Evolutionary conservation across 2,797 vertebrate species (phyloP), one percentile per base, ranked within the genome.

Genomic region (Poeciliopsis paucimaculata): DNA sequence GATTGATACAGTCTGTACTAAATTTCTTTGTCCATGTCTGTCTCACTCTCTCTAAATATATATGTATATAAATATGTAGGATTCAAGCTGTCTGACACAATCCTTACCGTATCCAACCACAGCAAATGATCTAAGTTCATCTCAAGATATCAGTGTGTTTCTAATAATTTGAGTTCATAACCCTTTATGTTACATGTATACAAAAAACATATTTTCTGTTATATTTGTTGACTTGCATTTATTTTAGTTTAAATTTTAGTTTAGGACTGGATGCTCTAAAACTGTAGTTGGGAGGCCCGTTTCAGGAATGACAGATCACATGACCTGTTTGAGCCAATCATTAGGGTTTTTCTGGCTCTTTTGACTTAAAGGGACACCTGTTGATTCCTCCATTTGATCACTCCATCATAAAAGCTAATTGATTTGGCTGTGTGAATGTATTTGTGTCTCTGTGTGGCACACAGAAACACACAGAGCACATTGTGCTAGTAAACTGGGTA

Each of bases 271-370:
- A 84, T 81, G 39, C 5, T 31, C n/a, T 79, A 12, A 88, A 90
- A 91, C 77, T 90, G 88, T 68, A 77, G 71, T 70, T 81, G 70
- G 0, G 1, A 84, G 82, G 55, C 74, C 82, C 82, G 4, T 71
- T 31, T 68, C n/a, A 57, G 88, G 81, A 81, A 82, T 87, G 80
- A 86, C 72, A 75, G 78, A 45, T 90, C 92, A 94, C 80, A 90
- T 95, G 94, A 92, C 78, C 23, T 0, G 34, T 51, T 10, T 11
- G 2, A 73, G 15, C 91, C 91, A 93, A 92, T 92, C 87, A 70
- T 1, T 0, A 7, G 11, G 39, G 82, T 71, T n/a, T 31, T 72
- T 60, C 41, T 55, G 64, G 55, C 74, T 79, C 47, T 16, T 72
- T 64, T 62, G 74, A 66, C 78, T 78, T 80, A 70, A 83, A 86